A percentile compares a stretch with the other conserved stretches of the same genome.
These are phyloP conservation scores for Muricea muricata DNA, from an alignment of 92 coral and sea anemone genomes.

Conservation along the genomic window DNA sequence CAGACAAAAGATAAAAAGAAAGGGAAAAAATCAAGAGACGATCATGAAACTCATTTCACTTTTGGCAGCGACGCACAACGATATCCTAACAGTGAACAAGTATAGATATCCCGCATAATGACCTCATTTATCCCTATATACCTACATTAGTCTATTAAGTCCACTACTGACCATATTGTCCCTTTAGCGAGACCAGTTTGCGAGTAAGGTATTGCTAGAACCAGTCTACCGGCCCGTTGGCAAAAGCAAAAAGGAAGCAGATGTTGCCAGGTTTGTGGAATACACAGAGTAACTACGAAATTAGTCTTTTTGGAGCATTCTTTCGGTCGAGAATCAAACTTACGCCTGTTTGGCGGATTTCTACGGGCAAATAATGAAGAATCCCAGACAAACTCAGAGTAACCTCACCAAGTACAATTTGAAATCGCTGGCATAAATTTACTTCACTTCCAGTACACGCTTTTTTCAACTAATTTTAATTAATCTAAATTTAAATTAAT, in stretches of 20 bases:
- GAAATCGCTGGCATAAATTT: too few species aligned
- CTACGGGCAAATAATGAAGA: too few species aligned
- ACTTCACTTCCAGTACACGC: too few species aligned
- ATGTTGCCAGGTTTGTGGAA: not conserved
- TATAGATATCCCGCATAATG: not conserved
- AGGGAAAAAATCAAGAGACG: conserved; percentile 68
- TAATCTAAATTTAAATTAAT: too few species aligned
- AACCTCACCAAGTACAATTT: too few species aligned
- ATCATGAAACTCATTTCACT: conserved; percentile 78
- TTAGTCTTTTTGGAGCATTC: too few species aligned
- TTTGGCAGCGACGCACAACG: conserved; percentile 76
- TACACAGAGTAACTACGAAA: too few species aligned
- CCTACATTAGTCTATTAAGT: not conserved
- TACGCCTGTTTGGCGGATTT: too few species aligned
- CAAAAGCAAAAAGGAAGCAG: conserved; percentile 29
- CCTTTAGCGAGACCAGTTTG: conserved; percentile 76
- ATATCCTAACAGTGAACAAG: conserved; percentile 80
- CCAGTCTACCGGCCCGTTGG: conserved; percentile 81
- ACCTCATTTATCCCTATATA: not conserved
- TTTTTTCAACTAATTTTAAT: too few species aligned
- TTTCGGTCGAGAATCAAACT: too few species aligned
- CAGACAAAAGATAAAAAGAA: conserved; percentile 42
- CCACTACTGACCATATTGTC: not conserved
- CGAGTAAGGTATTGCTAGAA: conserved; percentile 62
- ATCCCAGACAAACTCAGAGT: too few species aligned